Evolutionary conservation across 2,797 vertebrate species (phyloP).

Genomic region (Anableps anableps): DNA sequence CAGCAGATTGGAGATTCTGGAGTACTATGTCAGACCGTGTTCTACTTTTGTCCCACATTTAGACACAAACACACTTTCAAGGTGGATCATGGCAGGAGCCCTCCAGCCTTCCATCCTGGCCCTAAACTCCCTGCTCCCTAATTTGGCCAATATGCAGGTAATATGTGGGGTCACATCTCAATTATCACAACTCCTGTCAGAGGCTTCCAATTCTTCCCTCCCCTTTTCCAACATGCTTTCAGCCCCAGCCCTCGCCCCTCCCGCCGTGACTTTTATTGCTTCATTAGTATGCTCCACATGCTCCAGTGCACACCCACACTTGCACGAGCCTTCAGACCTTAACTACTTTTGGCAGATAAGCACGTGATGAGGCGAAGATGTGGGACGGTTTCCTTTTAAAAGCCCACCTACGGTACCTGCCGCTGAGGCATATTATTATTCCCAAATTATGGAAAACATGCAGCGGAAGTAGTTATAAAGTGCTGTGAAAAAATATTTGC

Average conservation of each 20-base stretch:
- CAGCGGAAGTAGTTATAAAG: background rate
- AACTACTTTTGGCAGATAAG: conserved; percentile 78
- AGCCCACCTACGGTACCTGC: conserved; percentile 60
- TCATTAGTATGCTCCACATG: conserved; percentile 95
- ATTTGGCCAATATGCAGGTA: conserved; percentile 79
- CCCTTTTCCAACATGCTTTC: conserved; percentile 49
- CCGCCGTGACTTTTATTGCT: conserved; percentile 94
- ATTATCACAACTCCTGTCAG: conserved; percentile 84
- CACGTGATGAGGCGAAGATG: conserved; percentile 66
- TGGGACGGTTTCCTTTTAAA: conserved; percentile 61
- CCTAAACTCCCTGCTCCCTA: conserved; percentile 61
- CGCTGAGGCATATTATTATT: conserved; percentile 43
- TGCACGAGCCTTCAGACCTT: conserved; percentile 65
- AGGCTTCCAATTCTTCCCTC: conserved; percentile 61
- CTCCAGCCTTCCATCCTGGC: conserved; percentile 28
- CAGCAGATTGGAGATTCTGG: background rate
- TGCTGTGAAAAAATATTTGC: background rate
- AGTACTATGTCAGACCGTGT: background rate
- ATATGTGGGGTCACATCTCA: conserved; percentile 82
- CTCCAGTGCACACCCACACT: conserved; percentile 79
- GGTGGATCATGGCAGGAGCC: conserved; percentile 30
- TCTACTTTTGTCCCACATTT: background rate
- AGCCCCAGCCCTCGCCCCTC: conserved; percentile 71
- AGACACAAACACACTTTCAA: conserved; percentile 26
- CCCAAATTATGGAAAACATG: conserved; percentile 34